Conservation (phyloP, 2,113 vertebrate genomes). For the Gorsachius goisagi region DNA sequence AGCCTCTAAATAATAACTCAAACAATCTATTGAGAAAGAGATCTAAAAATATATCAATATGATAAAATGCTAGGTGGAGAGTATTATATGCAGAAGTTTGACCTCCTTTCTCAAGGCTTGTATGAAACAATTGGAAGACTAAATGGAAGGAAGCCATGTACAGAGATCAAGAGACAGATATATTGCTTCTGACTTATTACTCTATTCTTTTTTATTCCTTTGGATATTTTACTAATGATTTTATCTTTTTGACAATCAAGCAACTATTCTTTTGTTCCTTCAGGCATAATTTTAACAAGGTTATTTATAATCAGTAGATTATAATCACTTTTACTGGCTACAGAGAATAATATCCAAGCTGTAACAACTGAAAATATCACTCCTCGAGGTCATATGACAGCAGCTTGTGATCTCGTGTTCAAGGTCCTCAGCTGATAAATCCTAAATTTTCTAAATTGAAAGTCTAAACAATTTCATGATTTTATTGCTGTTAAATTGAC, state of each 20-base stretch:
- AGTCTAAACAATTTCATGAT: background rate
- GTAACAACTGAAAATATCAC: background rate
- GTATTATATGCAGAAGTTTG: background rate
- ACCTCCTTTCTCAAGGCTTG: background rate
- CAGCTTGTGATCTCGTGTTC: background rate
- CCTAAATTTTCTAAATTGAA: background rate
- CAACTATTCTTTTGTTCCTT: background rate
- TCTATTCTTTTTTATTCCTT: background rate
- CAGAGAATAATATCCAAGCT: background rate
- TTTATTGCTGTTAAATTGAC: background rate
- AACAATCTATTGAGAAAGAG: background rate
- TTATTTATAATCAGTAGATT: constrained; percentile 1
- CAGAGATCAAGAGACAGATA: constrained; percentile 1
- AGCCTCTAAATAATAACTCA: background rate
- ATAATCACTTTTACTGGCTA: background rate
- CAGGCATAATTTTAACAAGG: background rate
- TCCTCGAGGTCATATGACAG: background rate
- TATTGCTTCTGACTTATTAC: background rate
- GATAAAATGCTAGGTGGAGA: background rate
- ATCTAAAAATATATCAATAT: background rate
- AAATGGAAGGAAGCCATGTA: background rate
- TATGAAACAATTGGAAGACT: background rate
- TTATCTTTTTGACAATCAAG: constrained; percentile 19
- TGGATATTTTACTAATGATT: constrained; percentile 23
- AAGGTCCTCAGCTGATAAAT: background rate